phyloP scores from a whole-genome alignment of 1,140 invertebrate species.

The Pseudomyrmex dendroicus region DNA sequence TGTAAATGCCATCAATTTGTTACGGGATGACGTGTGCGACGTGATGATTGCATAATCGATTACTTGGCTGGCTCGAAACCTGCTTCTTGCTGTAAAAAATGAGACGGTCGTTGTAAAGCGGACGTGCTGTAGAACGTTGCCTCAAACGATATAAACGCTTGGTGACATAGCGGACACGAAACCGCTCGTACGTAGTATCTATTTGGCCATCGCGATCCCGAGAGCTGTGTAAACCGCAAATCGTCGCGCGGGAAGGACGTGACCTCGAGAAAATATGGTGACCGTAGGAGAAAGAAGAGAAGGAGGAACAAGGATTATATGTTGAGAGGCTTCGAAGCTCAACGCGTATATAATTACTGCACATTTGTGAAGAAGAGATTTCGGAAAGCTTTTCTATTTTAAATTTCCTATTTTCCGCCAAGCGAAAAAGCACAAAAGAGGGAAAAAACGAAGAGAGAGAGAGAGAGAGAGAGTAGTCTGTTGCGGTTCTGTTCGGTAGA shows the following conservation, averaged over 20 bases:
- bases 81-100: constrained; percentile 18
- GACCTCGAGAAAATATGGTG: constrained; percentile 64
- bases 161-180: constrained; percentile 50
- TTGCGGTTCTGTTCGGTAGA: constrained; percentile 19
- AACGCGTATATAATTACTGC: background rate
- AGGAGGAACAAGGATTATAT: background rate
- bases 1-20: constrained; percentile 6
- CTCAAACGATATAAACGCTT: constrained; percentile 32
- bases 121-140: background rate
- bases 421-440: no score
- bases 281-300: constrained; percentile 18
- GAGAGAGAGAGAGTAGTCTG: constrained; percentile 13
- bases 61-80: background rate
- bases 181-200: constrained; percentile 45
- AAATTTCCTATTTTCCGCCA: no score
- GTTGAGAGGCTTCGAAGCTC: constrained; percentile 8
- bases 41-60: constrained; percentile 4
- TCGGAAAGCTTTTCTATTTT: no score
- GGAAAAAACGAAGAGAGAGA: background rate
- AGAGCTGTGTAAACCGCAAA: constrained; percentile 64
- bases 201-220: constrained; percentile 56
- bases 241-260: constrained; percentile 69
- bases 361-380: no score
- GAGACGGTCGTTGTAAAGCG: constrained; percentile 13
- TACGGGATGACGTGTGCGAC: no score